These are phyloP conservation scores for Procambarus clarkii DNA, from an alignment of 1,140 invertebrate species.

Conservation along the genomic window DNA sequence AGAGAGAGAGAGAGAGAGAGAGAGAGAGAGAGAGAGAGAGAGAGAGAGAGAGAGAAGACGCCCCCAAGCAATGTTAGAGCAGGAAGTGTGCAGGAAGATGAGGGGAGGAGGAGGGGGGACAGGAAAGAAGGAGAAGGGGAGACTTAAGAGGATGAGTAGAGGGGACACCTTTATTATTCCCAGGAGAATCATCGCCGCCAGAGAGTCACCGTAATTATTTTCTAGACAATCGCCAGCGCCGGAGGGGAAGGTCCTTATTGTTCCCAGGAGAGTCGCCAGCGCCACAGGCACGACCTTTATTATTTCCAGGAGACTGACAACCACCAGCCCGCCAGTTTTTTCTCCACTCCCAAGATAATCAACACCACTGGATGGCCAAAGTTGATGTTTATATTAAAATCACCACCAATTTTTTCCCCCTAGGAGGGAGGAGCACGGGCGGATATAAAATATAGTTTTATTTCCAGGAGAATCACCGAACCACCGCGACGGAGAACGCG, in stretches of 20 bases:
- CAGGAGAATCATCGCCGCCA: neutral
- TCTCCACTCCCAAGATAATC: neutral
- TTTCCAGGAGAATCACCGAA: neutral
- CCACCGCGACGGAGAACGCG: neutral
- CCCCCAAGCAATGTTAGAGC: too few relatives aligned
- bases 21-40: neutral
- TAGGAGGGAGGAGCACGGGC: neutral
- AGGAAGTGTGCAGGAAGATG: too few relatives aligned
- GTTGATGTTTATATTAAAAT: too few relatives aligned
- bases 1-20: neutral
- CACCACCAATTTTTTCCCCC: too few relatives aligned
- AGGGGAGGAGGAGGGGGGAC: neutral
- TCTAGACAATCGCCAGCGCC: neutral
- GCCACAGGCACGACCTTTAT: neutral
- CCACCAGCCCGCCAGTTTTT: neutral
- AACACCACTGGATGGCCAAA: neutral
- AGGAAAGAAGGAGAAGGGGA: neutral
- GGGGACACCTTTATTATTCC: neutral
- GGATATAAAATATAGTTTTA: neutral
- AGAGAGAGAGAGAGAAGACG: neutral
- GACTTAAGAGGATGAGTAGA: neutral
- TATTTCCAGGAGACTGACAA: neutral
- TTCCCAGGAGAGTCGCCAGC: neutral
- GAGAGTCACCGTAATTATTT: neutral
- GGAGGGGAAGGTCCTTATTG: neutral